Conservation (phyloP, 2,113 vertebrate species). For the Rissa tridactyla region DNA sequence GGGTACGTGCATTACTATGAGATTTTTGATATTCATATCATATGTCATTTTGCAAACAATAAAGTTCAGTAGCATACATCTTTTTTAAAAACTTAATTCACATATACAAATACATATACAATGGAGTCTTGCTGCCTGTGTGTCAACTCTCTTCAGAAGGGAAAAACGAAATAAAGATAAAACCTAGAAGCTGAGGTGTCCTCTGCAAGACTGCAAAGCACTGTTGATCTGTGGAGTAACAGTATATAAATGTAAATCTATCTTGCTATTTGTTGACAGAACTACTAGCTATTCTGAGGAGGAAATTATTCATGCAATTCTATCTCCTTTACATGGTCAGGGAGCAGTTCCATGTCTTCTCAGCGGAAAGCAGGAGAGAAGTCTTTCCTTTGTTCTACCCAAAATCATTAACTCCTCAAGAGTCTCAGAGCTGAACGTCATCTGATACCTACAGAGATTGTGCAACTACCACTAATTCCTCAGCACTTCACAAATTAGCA, state of each 20-base stretch:
- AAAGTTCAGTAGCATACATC: background rate
- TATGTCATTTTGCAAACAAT: background rate
- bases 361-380: background rate
- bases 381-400: background rate
- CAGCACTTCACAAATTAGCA: background rate
- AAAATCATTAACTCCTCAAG: background rate
- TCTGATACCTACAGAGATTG: background rate
- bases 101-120: rapidly evolving
- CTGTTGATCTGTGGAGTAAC: background rate
- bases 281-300: background rate
- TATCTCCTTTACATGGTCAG: background rate
- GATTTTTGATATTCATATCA: background rate
- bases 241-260: background rate
- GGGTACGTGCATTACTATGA: background rate
- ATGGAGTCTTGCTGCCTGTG: background rate
- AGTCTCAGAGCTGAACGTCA: background rate
- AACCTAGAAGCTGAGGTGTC: background rate
- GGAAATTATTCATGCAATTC: background rate
- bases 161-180: background rate
- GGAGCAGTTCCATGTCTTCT: background rate
- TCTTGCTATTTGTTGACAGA: background rate
- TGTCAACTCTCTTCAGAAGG: background rate
- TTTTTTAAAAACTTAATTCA: background rate
- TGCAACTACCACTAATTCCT: background rate
- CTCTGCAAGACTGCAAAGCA: background rate